Evolutionary conservation across 2,888 invertebrate species (phyloP).

Genomic region (Dynastes maya): DNA sequence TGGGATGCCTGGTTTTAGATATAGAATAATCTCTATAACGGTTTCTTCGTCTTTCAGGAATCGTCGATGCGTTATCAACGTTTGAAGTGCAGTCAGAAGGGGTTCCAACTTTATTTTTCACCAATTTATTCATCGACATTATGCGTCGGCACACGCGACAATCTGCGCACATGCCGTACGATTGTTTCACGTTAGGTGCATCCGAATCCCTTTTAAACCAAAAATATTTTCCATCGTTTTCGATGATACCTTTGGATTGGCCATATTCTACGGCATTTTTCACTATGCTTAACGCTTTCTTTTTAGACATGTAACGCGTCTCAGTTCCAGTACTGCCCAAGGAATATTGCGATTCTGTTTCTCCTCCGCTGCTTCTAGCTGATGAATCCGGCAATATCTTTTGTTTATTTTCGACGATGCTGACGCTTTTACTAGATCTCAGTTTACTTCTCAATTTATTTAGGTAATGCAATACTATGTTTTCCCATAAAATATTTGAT

Average conservation of each 20-base stretch:
- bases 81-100: neutral
- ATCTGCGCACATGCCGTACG: neutral
- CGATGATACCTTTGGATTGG: constrained; percentile 55
- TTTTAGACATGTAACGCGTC: constrained; percentile 12
- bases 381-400: neutral
- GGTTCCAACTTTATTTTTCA: neutral
- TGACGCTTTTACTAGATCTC: neutral
- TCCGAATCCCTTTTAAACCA: constrained; percentile 43
- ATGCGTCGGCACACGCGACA: neutral
- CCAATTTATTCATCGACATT: neutral
- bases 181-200: neutral
- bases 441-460: constrained; percentile 50
- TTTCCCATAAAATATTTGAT: constrained; percentile 53
- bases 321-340: neutral
- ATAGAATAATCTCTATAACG: neutral
- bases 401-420: neutral
- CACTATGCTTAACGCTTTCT: constrained; percentile 55
- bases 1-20: neutral
- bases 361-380: neutral
- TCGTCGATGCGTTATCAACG: neutral
- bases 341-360: constrained; percentile 3
- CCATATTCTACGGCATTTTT: constrained; percentile 56
- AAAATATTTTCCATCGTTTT: constrained; percentile 54
- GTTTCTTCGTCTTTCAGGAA: neutral
- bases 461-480: constrained; percentile 57